Base-by-base conservation (phyloP, 2,797 vertebrate species). In the Mastacembelus armatus region DNA sequence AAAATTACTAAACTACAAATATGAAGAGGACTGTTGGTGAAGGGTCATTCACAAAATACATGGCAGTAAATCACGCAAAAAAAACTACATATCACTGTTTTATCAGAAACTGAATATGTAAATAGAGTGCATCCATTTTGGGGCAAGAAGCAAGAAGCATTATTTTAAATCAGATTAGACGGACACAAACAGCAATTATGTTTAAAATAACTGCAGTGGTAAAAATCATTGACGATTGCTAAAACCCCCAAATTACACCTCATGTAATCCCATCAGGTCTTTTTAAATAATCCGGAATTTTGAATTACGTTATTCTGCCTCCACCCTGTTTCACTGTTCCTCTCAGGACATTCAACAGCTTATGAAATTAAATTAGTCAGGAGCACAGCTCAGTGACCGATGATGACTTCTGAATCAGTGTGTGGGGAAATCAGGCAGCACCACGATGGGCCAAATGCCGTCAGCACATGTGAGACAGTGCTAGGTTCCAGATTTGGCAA, bases 281-380 rank as follows among this genome's bases (percentile, higher is more conserved):
- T 77, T n/a, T 56, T 78, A 18, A 40, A 59, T 4, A n/a, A 16
- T 22, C 1, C 21, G 33, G 10, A 59, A 64, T 62, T n/a, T 51
- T 36, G 22, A 19, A 14, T 79, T 62, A 71, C 18, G 36, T 70
- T 55, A 72, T 71, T 43, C 16, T 57, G 49, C 67, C 63, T 45
- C 45, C 26, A 48, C 39, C 27, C 49, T 55, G 54, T 54, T 71
- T 38, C 16, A 3, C 63, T 26, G 26, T 64, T 79, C 51, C 63
- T 78, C 74, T 74, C n/a, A 69, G 61, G 74, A 84, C 54, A 83
- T 66, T 64, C 66, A 78, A 36, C 48, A 71, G 77, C 42, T 78
- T 59, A 71, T 83, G 58, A 84, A 88, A 90, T 83, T 72, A 58
- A 85, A 88, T 89, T 67, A 87, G 63, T 74, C 40, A 38, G 59